Conservation (phyloP, 1,140 invertebrate genomes). For the Atopsyche davidsoni region DNA sequence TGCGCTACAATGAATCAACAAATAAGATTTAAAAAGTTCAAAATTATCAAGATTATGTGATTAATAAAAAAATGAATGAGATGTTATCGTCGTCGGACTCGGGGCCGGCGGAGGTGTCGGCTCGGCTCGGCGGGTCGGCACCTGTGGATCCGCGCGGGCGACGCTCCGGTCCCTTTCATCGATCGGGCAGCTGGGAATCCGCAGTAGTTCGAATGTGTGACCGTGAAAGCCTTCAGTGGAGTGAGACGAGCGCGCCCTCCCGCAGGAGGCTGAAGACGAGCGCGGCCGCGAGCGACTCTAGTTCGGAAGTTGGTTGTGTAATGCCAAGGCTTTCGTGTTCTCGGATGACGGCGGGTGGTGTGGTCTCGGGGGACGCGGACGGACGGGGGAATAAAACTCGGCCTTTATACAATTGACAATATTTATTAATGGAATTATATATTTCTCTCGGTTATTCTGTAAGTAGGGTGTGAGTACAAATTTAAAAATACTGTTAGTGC, state of each 20-base stretch:
- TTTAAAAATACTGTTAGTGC: constrained; percentile 38
- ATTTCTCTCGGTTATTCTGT: constrained; percentile 49
- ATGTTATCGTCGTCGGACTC: no score
- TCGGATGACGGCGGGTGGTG: constrained; percentile 33
- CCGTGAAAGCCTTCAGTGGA: constrained; percentile 7
- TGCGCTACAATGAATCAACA: no score
- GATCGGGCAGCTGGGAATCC: not conserved
- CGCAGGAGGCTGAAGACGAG: not conserved
- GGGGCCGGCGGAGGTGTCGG: no score
- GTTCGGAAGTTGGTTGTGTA: constrained; percentile 11
- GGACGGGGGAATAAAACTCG: constrained; percentile 16
- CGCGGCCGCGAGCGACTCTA: not conserved
- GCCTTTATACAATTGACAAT: constrained; percentile 47
- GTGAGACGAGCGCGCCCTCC: not conserved
- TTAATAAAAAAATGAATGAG: no score
- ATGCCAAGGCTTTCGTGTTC: constrained; percentile 29
- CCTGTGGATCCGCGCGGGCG: no score
- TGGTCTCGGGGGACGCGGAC: not conserved
- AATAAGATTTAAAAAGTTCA: no score
- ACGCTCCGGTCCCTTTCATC: no score
- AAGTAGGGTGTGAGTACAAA: constrained; percentile 50
- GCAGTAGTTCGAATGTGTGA: not conserved
- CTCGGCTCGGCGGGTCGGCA: not conserved
- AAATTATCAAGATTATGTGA: no score
- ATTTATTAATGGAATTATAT: constrained; percentile 53